Conservation (phyloP, 1,140 invertebrate species). For the Papilio polytes region DNA sequence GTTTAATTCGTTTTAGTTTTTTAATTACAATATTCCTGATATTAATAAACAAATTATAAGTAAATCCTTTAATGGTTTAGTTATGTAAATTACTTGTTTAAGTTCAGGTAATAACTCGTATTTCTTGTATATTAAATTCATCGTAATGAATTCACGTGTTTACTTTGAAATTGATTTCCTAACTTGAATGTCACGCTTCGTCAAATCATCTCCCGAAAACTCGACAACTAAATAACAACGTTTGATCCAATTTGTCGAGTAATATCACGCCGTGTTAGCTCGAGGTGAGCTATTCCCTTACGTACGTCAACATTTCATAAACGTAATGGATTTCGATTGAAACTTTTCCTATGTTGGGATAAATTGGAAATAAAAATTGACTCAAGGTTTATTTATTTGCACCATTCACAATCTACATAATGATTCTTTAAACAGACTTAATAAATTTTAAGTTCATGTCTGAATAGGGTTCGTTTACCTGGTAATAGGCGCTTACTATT, state of each 20-base stretch:
- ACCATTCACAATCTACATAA: no score
- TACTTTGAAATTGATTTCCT: conserved; percentile 21
- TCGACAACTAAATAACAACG: conserved; percentile 26
- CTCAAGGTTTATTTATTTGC: no score
- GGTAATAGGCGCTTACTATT: no score
- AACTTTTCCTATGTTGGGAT: background rate
- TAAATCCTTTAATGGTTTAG: no score
- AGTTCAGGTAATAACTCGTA: background rate
- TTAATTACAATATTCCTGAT: no score
- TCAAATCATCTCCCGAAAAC: conserved; percentile 14
- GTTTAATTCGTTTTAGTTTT: no score
- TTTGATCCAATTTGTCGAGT: conserved; percentile 23
- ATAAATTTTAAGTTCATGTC: no score
- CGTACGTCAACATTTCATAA: conserved; percentile 8
- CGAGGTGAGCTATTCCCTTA: conserved; percentile 8
- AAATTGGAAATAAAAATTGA: background rate
- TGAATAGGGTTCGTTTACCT: no score
- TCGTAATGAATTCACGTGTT: conserved; percentile 15
- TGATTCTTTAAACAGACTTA: no score
- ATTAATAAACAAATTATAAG: no score
- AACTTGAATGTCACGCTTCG: conserved; percentile 9
- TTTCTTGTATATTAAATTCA: background rate
- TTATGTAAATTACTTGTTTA: background rate
- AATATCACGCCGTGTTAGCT: conserved; percentile 10
- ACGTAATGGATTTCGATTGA: conserved; percentile 1